Conservation (phyloP, 2,113 vertebrate species). For the Sarotherodon lohbergeri region DNA sequence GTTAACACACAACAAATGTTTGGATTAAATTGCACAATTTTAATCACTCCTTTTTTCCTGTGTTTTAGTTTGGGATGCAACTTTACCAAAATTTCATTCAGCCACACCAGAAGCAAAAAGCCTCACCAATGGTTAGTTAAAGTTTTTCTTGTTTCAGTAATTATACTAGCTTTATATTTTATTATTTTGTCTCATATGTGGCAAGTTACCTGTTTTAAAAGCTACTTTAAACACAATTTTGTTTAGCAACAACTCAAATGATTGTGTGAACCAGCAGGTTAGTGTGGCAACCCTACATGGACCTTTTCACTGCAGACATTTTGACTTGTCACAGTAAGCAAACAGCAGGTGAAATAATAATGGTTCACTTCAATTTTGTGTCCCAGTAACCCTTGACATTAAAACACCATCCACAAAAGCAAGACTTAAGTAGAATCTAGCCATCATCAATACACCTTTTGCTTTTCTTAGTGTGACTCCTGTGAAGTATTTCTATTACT, state of each 20-base stretch:
- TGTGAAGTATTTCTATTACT: not conserved
- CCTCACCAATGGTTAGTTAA: conserved; percentile 85
- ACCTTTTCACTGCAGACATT: not conserved
- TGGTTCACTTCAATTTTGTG: not conserved
- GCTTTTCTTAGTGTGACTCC: not conserved
- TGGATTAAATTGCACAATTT: not conserved
- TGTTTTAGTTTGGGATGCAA: conserved; percentile 89
- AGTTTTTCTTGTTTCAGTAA: not conserved
- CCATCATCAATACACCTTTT: not conserved
- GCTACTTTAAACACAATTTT: not conserved
- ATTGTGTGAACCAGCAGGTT: not conserved
- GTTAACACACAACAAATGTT: not conserved
- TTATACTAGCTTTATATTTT: not conserved
- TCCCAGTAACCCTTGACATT: not conserved
- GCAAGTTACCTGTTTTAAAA: not conserved
- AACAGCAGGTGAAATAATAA: not conserved
- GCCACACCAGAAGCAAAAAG: conserved; percentile 86
- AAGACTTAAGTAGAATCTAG: not conserved
- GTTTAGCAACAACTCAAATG: not conserved
- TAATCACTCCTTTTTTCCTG: not conserved
- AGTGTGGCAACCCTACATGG: not conserved
- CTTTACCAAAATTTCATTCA: conserved; percentile 94
- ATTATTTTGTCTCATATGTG: not conserved
- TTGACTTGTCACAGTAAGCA: not conserved
- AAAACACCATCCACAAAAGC: not conserved